phyloP scores from a whole-genome alignment of 2,113 vertebrate genomes.

The Chrysemys picta region DNA sequence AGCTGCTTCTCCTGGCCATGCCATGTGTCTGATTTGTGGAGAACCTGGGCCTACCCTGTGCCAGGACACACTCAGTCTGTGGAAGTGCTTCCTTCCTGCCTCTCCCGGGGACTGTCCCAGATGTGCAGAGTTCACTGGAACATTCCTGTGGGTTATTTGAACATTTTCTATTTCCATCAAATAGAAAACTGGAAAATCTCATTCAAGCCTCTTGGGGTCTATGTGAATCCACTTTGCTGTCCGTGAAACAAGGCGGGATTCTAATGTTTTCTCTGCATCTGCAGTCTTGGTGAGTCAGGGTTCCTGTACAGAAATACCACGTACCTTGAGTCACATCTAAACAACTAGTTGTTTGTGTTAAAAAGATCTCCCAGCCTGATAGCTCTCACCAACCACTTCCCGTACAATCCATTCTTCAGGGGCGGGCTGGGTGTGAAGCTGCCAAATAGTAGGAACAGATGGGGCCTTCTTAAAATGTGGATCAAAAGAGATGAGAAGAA shows the following conservation, averaged over 20 bases:
- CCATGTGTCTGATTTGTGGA: no score
- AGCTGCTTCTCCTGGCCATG: background rate
- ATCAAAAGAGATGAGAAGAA: background rate
- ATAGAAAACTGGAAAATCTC: background rate
- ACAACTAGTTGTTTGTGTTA: background rate
- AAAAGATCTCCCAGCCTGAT: slow-evolving; percentile 17
- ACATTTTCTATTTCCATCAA: background rate
- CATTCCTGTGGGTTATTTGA: background rate
- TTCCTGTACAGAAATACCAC: background rate
- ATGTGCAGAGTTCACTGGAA: background rate
- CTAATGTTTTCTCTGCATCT: background rate
- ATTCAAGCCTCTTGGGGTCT: background rate
- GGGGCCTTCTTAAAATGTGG: background rate
- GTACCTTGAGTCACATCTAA: accelerated
- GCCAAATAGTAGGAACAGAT: slow-evolving; percentile 17
- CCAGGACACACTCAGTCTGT: background rate
- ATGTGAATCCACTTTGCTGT: background rate
- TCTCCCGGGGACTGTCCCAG: background rate
- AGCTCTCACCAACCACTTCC: slow-evolving; percentile 28
- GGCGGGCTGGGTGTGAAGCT: background rate
- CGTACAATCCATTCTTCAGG: background rate
- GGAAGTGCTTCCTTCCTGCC: background rate
- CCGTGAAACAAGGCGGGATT: background rate
- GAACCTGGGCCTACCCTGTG: background rate
- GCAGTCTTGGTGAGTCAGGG: background rate